Evolutionary conservation across 2,113 vertebrate genomes (phyloP), one percentile per base, ranked within the genome.

Genomic region (Hippocampus mohnikei): DNA sequence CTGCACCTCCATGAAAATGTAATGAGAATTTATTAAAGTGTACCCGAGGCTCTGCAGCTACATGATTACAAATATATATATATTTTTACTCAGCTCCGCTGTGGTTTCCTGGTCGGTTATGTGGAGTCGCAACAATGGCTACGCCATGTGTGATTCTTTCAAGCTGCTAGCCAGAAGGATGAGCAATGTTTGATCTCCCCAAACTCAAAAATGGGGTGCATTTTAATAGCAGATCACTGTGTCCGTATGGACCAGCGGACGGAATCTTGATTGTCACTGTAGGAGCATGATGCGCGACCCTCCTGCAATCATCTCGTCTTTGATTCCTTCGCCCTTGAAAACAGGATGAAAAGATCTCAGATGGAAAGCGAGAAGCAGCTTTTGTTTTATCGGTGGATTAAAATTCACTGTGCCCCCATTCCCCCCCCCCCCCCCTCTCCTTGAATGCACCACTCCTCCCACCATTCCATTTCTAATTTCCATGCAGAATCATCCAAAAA

Each of bases 11-110:
- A 90, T 91, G 81, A 87, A 89, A 88, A 71, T 86, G 89, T 90
- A 88, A 91, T 91, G 85, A 86, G 88, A 85, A 84, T 89, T 88
- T 88, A 88, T 88, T 77, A 78, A 87, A 88, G 80, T 75, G 71
- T 70, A 73, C 73, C 73, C 58, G 18, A n/a, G 71, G 79, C 77
- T 74, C 72, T 83, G 71, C 77, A 74, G 75, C 81, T 79, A 77
- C 84, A 75, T 16, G n/a, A 78, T 68, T 63, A 25, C 56, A 75
- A 79, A 83, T 81, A 78, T 48, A 73, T 73, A 44, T 44, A 44
- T 44, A 11, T 66, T 46, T 68, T 76, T 82, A 78, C 61, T 77
- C 59, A 20, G 46, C 27, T 21, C 42, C 7, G 16, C 52, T 75
- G 16, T 7, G 60, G 13, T 33, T 70, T 76, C 67, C 12, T 70